Evolutionary conservation across 2,113 vertebrate species (phyloP), one percentile per base, ranked within the genome.

Genomic region (Stomatorhinus ivindoensis): DNA sequence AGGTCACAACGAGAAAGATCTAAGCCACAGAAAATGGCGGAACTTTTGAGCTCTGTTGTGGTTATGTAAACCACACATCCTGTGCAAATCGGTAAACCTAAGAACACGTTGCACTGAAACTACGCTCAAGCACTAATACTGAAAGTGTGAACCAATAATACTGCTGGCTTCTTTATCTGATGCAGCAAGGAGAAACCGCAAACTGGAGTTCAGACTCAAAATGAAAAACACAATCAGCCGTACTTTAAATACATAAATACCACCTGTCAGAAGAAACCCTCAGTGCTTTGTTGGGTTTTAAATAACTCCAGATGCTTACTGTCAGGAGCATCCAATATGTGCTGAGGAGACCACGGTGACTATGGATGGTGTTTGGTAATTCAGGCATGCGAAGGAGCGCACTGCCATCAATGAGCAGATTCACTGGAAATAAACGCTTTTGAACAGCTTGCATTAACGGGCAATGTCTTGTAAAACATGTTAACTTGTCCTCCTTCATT

Each of bases 21-120:
- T 69, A 88, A 88, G 89, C 87, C 92, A 86, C 91, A 58, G 48
- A 88, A 87, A 27, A 3, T 89, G 88, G 80, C 50, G 76, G 47
- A 73, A 91, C 69, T 88, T 89, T 91, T 90, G 92, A 94, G 93
- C 91, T 91, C 65, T 89, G 55, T 35, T 93, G 93, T 44, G 94
- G 94, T 95, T 92, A 92, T 90, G 88, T 87, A 94, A 92, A 93
- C 93, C 94, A 92, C 93, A 93, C 90, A 93, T 95, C 93, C 94
- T 94, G 89, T 88, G 91, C 88, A 80, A 35, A 76, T 90, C n/a
- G 61, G 73, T 69, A 19, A 88, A 82, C 84, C 73, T 88, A 51
- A 27, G 87, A 50, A 73, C 86, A 91, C 90, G 90, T 91, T 91
- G 69, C 86, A 91, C 76, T 88, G 90, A 91, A 90, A 86, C 91